These are phyloP conservation scores for Bradysia coprophila DNA, from an alignment of 1,140 invertebrate genomes.

Conservation along the genomic window DNA sequence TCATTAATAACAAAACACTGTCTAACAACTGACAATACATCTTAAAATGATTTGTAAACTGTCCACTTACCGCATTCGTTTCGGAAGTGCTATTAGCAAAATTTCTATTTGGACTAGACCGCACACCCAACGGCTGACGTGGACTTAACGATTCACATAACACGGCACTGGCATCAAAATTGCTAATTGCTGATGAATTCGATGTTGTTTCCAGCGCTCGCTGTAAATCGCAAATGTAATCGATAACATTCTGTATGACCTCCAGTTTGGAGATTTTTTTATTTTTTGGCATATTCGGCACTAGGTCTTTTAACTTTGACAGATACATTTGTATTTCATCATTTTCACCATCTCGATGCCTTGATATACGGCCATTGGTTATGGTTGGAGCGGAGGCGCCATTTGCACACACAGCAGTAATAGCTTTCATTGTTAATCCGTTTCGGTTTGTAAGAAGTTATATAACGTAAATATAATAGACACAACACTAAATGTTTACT, in stretches of 20 bases:
- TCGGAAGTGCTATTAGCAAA: too few relatives aligned
- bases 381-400: slow-evolving; percentile 41
- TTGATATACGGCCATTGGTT: slow-evolving; percentile 34
- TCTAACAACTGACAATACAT: too few relatives aligned
- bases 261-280: slow-evolving; percentile 80
- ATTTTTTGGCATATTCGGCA: slow-evolving; percentile 73
- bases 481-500: too few relatives aligned
- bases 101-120: too few relatives aligned
- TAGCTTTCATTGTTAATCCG: slow-evolving; percentile 56
- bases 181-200: slow-evolving; percentile 36
- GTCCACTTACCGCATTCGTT: too few relatives aligned
- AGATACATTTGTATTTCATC: slow-evolving; percentile 87
- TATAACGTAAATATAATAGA: too few relatives aligned
- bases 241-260: slow-evolving; percentile 90
- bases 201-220: slow-evolving; percentile 56
- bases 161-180: slow-evolving; percentile 38
- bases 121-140: slow-evolving; percentile 18
- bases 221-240: slow-evolving; percentile 90
- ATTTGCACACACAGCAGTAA: slow-evolving; percentile 42
- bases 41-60: too few relatives aligned
- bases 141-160: slow-evolving; percentile 3
- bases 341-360: slow-evolving; percentile 56
- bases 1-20: too few relatives aligned
- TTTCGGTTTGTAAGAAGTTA: too few relatives aligned
- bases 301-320: slow-evolving; percentile 72